These are phyloP conservation scores for Heterochromis multidens DNA, from an alignment of 2,113 vertebrate genomes.

Conservation along the genomic window DNA sequence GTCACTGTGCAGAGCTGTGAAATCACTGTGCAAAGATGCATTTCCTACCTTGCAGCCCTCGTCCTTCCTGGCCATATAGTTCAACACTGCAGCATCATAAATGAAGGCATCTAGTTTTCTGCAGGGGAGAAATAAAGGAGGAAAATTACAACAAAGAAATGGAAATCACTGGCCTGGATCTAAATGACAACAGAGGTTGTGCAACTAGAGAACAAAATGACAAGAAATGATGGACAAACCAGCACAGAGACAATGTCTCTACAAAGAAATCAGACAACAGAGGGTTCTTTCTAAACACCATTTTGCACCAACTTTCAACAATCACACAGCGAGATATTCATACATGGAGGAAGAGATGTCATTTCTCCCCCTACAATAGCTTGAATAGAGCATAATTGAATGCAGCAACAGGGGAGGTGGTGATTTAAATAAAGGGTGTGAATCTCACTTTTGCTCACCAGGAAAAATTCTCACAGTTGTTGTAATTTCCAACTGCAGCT, in stretches of 20 bases:
- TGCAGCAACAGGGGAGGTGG: neutral
- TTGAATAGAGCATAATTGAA: neutral
- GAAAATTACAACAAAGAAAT: neutral
- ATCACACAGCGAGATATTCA: neutral
- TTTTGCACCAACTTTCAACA: neutral
- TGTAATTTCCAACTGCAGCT: neutral
- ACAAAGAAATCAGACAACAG: neutral
- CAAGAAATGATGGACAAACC: neutral
- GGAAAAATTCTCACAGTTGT: neutral
- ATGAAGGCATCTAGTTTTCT: slow-evolving; percentile 94
- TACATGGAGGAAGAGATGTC: neutral
- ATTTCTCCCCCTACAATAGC: neutral
- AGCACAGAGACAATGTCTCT: neutral
- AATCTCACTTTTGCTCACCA: neutral
- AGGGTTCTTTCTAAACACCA: neutral
- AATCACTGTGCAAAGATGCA: neutral
- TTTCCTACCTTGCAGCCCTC: slow-evolving; percentile 84
- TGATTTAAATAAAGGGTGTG: neutral
- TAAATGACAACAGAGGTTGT: neutral
- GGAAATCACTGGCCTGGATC: slow-evolving; percentile 26
- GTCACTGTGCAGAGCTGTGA: neutral
- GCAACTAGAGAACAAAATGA: neutral
- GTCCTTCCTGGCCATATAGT: slow-evolving; percentile 92
- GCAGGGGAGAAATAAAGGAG: neutral
- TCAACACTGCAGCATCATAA: slow-evolving; percentile 89